Evolutionary conservation across 2,888 invertebrate species (phyloP), one percentile per base, ranked within the genome.

Genomic region (Papilio gigon): DNA sequence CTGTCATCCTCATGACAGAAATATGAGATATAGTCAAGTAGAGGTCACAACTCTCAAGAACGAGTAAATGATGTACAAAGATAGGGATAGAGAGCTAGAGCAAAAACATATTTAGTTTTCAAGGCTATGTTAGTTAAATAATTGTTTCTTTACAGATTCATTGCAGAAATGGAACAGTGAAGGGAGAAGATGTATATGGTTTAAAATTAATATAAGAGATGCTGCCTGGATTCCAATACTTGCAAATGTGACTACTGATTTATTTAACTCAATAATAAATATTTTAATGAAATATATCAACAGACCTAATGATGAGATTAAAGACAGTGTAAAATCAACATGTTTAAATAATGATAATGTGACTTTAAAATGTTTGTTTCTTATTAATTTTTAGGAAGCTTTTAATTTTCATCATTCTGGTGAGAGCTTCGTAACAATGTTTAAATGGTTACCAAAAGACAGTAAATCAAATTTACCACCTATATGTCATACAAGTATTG

Each of bases 331-430:
- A n/a, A n/a, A n/a, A n/a, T n/a, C n/a, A n/a, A n/a, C n/a, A n/a
- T n/a, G n/a, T n/a, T n/a, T n/a, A n/a, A n/a, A n/a, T n/a, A n/a
- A n/a, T n/a, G n/a, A n/a, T n/a, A n/a, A n/a, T n/a, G n/a, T n/a
- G n/a, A n/a, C n/a, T n/a, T 17, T 17, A 6, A 40, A n/a, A 40
- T 5, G 17, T 42, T 17, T 42, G 6, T 42, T 17, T 42, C n/a
- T 17, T 42, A 17, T 3, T 20, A 22, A 30, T 72, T 40, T 68
- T 17, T 84, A 96, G 94, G 93, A 94, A 80, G 96, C 96, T 20
- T 98, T 98, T 83, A 95, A 95, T 75, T 98, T 96, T 81, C 98
- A 98, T 84, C 97, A 98, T 89, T 96, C 98, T 0, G 94, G 95
- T 78, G 93, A 94, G 65, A 94, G 95, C 37, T 95, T 94, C 84